Percentiles rank a stretch among this genome's conserved stretches.
Evolutionary conservation across 1,140 invertebrate genomes (phyloP).

Genomic region (Proctacanthus coquilletti): DNA sequence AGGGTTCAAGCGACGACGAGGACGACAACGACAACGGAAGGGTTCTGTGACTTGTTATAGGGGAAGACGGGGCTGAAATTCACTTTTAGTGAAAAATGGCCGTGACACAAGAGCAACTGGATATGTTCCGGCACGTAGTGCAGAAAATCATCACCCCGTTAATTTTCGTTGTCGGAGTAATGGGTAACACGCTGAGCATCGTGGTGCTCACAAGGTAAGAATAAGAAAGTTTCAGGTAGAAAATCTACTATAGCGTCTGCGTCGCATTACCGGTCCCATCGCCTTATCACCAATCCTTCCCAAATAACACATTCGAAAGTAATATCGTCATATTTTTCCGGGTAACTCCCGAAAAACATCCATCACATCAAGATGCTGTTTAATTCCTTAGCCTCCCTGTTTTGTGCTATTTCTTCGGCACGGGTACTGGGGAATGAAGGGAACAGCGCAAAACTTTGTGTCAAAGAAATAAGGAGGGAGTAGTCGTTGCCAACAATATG

Average conservation of each 20-base stretch:
- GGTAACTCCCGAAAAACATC: not conserved
- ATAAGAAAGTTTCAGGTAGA: constrained; percentile 1
- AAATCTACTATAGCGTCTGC: not conserved
- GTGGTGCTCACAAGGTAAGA: constrained; percentile 50
- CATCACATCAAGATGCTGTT: not conserved
- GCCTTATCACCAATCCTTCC: not conserved
- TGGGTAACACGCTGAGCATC: constrained; percentile 56
- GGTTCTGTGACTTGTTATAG: too few species aligned
- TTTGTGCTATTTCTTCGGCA: too few species aligned
- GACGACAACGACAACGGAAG: too few species aligned
- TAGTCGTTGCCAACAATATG: not conserved
- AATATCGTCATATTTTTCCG: not conserved
- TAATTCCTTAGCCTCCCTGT: too few species aligned
- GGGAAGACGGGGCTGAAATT: too few species aligned
- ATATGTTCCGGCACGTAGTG: constrained; percentile 33
- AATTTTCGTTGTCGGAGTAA: constrained; percentile 47
- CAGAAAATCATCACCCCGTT: constrained; percentile 53
- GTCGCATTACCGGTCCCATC: not conserved
- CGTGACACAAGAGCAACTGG: constrained; percentile 24
- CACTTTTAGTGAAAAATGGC: too few species aligned
- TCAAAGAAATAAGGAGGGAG: not conserved
- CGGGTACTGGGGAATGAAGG: too few species aligned
- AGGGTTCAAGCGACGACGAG: too few species aligned
- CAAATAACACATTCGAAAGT: not conserved
- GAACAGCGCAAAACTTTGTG: too few species aligned